Percentiles rank a stretch among this genome's conserved stretches.
Evolutionary conservation across 2,113 vertebrate genomes (phyloP).

Genomic region (Dromiciops gliroides): DNA sequence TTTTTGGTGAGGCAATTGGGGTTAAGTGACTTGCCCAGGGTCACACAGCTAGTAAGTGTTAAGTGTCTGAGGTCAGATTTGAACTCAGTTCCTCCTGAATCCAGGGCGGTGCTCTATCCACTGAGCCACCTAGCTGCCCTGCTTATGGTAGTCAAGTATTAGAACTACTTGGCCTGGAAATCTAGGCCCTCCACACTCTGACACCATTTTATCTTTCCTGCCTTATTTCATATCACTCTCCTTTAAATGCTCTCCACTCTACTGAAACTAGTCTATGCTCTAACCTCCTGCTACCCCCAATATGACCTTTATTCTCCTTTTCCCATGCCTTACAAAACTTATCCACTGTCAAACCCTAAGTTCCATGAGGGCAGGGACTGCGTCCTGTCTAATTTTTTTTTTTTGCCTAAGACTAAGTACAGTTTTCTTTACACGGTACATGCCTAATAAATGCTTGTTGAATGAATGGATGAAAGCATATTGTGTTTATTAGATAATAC

Average conservation of each 20-base stretch:
- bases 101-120: too few species aligned
- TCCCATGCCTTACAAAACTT: neutral
- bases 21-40: too few species aligned
- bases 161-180: neutral
- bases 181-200: neutral
- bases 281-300: neutral
- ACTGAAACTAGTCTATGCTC: neutral
- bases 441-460: neutral
- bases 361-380: neutral
- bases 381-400: neutral
- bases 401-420: neutral
- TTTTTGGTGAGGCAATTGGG: too few species aligned
- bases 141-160: too few species aligned
- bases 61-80: too few species aligned
- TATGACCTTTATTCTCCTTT: neutral
- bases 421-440: neutral
- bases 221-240: neutral
- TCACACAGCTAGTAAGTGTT: too few species aligned
- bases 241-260: neutral
- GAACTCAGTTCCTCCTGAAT: too few species aligned
- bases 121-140: too few species aligned
- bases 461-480: neutral
- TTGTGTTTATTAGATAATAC: neutral
- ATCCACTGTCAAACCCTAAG: neutral
- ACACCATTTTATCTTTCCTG: neutral